phyloP scores from a whole-genome alignment of 1,140 invertebrate species.

The Anadara kagoshimensis region DNA sequence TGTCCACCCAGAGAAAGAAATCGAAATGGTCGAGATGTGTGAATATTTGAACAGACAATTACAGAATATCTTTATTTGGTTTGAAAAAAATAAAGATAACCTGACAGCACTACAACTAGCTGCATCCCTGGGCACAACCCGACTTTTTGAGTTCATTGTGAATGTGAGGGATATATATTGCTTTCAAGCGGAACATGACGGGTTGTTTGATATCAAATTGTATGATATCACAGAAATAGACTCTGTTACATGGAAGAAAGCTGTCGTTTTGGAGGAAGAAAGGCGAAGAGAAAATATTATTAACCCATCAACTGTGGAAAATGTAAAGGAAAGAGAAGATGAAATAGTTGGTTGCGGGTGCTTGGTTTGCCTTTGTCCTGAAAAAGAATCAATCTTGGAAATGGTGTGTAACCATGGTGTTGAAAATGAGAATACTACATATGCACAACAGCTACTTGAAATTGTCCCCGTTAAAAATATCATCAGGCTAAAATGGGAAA shows the following conservation, averaged over 20 bases:
- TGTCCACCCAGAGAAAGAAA: conserved; percentile 50
- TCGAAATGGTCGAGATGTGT: conserved; percentile 40
- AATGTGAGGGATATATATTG: conserved; percentile 50
- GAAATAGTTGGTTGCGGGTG: not conserved
- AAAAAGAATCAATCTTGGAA: conserved; percentile 39
- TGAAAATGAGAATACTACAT: conserved; percentile 10
- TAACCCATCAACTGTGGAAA: not conserved
- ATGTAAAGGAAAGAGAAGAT: not conserved
- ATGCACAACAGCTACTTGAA: conserved; percentile 39
- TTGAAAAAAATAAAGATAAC: conserved; percentile 48
- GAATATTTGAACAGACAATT: conserved; percentile 28
- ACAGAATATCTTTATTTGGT: conserved; percentile 34
- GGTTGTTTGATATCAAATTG: conserved; percentile 49
- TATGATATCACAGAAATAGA: conserved; percentile 54
- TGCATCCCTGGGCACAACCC: conserved; percentile 40
- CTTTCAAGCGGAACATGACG: conserved; percentile 47
- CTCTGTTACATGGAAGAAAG: not conserved
- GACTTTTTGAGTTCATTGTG: conserved; percentile 50
- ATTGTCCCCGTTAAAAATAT: conserved; percentile 36
- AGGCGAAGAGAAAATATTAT: conserved; percentile 5
- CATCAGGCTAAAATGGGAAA: conserved; percentile 44
- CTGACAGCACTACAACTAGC: conserved; percentile 54
- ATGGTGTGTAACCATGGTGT: conserved; percentile 33
- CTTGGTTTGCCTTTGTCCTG: not conserved
- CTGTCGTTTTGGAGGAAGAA: conserved; percentile 1